Base-by-base conservation (phyloP, 2,113 vertebrate species). In the Phasianus colchicus region DNA sequence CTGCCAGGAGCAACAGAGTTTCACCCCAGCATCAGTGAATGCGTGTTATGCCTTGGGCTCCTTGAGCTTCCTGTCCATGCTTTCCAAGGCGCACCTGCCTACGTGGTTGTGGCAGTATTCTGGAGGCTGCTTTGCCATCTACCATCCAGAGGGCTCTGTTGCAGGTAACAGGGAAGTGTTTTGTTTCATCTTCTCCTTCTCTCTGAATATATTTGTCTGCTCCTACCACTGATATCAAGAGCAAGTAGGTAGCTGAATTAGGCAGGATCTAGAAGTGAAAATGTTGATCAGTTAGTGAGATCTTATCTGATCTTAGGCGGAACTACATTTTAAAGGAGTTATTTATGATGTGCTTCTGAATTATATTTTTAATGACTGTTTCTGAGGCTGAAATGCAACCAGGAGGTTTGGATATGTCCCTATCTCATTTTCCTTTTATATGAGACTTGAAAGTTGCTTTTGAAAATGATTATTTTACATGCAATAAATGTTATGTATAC, bases 31-130 rank as follows among this genome's bases (percentile, higher is more conserved):
- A n/a, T 8, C 38, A 11, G 14, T 2, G 27, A 34, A 67, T 65
- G 18, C 3, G 1, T 19, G 15, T 32, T 25, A 29, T 0, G 5
- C 21, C 17, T 7, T 38, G 73, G 50, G n/a, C 24, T 48, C 17
- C 7, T 36, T 55, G 8, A 30, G 27, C 15, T 21, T 73, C 11
- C 16, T 58, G 34, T 47, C 50, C 8, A 11, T 8, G 24, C 24
- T 73, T 91, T 57, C 88, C 38, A 36, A 16, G 29, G 67, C 27
- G 20, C 13, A 10, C 5, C 38, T 69, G 74, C 22, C 20, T 34
- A 1, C 12, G 7, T 22, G 58, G 34, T 63, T 50, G 45, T 54
- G 43, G 29, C 43, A 66, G 24, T 9, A 11, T 66, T 65, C 11
- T 38, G 83, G 50, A 22, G 77, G 61, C 30, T 8, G 8, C 43